Evolutionary conservation across 2,888 invertebrate species (phyloP).

Genomic region (Lithophane socia): DNA sequence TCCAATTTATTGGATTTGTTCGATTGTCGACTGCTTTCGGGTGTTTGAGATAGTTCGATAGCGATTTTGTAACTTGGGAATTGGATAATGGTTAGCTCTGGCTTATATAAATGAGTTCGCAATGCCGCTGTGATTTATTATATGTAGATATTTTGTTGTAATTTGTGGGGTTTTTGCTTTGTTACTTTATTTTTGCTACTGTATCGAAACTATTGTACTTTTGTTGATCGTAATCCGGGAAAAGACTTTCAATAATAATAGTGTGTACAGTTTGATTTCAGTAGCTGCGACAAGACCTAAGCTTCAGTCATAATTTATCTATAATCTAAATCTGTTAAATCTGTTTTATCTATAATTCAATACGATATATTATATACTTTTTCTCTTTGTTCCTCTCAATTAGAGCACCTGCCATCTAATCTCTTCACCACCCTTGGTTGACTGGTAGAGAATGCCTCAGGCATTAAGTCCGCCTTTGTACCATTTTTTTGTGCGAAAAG

Average conservation of each 20-base stretch:
- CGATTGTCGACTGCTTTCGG: slow-evolving; percentile 60
- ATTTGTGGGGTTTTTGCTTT: background rate
- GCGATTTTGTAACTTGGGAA: slow-evolving; percentile 55
- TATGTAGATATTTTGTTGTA: background rate
- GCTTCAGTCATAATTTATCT: background rate
- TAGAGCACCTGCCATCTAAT: too few relatives aligned
- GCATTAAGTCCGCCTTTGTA: too few relatives aligned
- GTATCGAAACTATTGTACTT: background rate
- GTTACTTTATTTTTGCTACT: background rate
- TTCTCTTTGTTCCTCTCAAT: too few relatives aligned
- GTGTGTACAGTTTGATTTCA: too few relatives aligned
- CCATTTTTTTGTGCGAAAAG: too few relatives aligned
- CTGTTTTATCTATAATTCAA: too few relatives aligned
- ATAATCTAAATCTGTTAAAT: too few relatives aligned
- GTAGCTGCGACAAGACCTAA: background rate
- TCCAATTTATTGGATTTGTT: slow-evolving; percentile 66
- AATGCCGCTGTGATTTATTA: slow-evolving; percentile 41
- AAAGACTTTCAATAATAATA: background rate
- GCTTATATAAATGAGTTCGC: slow-evolving; percentile 39
- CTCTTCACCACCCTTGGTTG: too few relatives aligned
- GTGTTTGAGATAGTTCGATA: slow-evolving; percentile 62
- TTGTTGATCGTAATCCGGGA: background rate
- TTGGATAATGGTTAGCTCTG: slow-evolving; percentile 49
- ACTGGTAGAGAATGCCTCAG: too few relatives aligned
- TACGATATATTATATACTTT: too few relatives aligned